Conservation (phyloP, 2,888 invertebrate genomes). For the Teinopalpus imperialis region DNA sequence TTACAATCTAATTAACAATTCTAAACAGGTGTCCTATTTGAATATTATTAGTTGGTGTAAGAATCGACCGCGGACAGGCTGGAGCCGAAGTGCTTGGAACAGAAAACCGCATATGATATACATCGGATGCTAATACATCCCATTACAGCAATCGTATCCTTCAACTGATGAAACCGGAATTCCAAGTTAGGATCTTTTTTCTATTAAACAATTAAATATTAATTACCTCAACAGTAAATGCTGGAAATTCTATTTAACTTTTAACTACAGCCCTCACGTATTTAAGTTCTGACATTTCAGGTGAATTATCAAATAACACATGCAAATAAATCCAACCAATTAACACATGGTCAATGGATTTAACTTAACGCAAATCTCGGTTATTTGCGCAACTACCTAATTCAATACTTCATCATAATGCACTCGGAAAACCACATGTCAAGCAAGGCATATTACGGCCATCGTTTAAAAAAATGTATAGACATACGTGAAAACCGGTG, state of each 20-base stretch:
- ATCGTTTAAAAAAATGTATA: background rate
- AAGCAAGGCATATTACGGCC: slow-evolving; percentile 1
- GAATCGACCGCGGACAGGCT: slow-evolving; percentile 28
- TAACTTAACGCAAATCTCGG: slow-evolving; percentile 5
- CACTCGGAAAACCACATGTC: slow-evolving; percentile 7
- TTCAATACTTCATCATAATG: slow-evolving; percentile 5
- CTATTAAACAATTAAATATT: background rate
- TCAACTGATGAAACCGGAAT: slow-evolving; percentile 13
- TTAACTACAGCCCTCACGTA: background rate
- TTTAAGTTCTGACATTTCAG: too few relatives aligned
- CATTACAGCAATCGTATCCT: slow-evolving; percentile 35
- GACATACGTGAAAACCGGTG: slow-evolving; percentile 28
- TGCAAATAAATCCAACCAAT: background rate
- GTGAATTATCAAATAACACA: background rate
- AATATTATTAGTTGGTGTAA: slow-evolving; percentile 62
- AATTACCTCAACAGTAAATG: slow-evolving; percentile 4
- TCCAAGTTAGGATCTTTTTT: background rate
- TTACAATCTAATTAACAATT: slow-evolving; percentile 74
- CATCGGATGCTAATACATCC: slow-evolving; percentile 33
- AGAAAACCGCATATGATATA: slow-evolving; percentile 30
- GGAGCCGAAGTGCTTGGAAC: slow-evolving; percentile 26
- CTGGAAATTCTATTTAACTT: background rate
- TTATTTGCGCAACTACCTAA: background rate
- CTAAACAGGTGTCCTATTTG: slow-evolving; percentile 70
- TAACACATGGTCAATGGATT: background rate